These are phyloP conservation scores for Platerodrilus igneus DNA, from an alignment of 2,888 invertebrate species.

Conservation along the genomic window DNA sequence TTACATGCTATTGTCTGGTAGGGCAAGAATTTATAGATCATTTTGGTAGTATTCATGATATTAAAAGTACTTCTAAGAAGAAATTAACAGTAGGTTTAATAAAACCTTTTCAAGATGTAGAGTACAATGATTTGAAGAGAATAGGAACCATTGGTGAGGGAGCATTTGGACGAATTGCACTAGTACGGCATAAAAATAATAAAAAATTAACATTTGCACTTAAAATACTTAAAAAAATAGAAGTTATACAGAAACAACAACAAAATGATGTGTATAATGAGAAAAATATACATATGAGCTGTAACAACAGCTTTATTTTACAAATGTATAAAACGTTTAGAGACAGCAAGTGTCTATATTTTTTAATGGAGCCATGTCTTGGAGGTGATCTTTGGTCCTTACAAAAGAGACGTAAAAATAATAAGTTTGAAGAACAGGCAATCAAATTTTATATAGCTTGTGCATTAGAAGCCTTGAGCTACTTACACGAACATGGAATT, in stretches of 20 bases:
- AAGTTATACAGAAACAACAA: constrained; percentile 83
- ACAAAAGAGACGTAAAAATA: constrained; percentile 67
- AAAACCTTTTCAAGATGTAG: constrained; percentile 59
- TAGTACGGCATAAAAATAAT: constrained; percentile 58
- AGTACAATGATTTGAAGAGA: constrained; percentile 72
- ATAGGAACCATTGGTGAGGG: constrained; percentile 87
- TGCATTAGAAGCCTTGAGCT: constrained; percentile 87
- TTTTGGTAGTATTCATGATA: constrained; percentile 68
- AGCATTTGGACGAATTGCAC: constrained; percentile 84
- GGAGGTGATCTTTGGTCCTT: constrained; percentile 95
- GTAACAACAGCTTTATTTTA: constrained; percentile 66
- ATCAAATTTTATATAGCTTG: constrained; percentile 87
- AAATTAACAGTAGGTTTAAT: not conserved
- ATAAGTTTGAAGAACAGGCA: constrained; percentile 75
- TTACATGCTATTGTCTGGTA: constrained; percentile 82
- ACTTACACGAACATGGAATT: constrained; percentile 77
- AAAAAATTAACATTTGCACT: constrained; percentile 67
- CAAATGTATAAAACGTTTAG: constrained; percentile 86
- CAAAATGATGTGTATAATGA: constrained; percentile 87
- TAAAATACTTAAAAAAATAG: constrained; percentile 84
- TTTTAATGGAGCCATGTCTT: constrained; percentile 89
- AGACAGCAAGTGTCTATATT: constrained; percentile 88
- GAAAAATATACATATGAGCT: constrained; percentile 76
- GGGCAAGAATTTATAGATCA: constrained; percentile 74
- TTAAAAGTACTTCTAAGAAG: constrained; percentile 36